A percentile compares a stretch with the other conserved stretches of the same genome.
Conservation (phyloP, 2,113 vertebrate genomes). For the Stigmatopora nigra region DNA sequence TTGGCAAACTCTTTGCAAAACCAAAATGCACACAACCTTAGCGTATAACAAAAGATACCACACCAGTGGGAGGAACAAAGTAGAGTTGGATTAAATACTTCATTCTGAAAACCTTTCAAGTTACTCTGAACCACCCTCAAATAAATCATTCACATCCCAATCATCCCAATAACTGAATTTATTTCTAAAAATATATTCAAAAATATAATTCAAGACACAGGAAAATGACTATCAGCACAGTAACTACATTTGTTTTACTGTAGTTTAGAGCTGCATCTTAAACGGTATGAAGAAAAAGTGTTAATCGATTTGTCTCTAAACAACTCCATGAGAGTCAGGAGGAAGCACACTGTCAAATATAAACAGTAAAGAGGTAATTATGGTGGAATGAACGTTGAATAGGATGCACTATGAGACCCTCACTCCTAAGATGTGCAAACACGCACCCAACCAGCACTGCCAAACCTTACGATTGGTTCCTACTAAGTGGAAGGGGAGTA, state of each 20-base stretch:
- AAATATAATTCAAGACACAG: not conserved
- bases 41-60: not conserved
- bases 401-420: slow-evolving; percentile 15
- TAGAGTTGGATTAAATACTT: not conserved
- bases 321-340: slow-evolving; percentile 7
- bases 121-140: not conserved
- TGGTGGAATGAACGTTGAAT: slow-evolving; percentile 13
- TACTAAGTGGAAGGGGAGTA: slow-evolving; percentile 25
- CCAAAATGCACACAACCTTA: not conserved
- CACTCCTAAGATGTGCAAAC: slow-evolving; percentile 21
- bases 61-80: not conserved
- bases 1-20: not conserved
- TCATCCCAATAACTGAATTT: not conserved
- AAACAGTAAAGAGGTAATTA: slow-evolving; percentile 35
- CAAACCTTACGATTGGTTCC: slow-evolving; percentile 28
- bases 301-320: slow-evolving; percentile 1
- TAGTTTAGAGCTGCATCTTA: not conserved
- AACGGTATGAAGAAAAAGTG: not conserved
- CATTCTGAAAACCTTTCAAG: not conserved
- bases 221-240: not conserved
- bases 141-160: not conserved
- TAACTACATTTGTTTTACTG: not conserved
- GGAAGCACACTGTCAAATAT: slow-evolving; percentile 17
- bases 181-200: no score
- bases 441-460: slow-evolving; percentile 18